Percentiles rank a stretch among this genome's conserved stretches.
Evolutionary conservation across 2,888 invertebrate genomes (phyloP).

Genomic region (Chrysina gloriosa): DNA sequence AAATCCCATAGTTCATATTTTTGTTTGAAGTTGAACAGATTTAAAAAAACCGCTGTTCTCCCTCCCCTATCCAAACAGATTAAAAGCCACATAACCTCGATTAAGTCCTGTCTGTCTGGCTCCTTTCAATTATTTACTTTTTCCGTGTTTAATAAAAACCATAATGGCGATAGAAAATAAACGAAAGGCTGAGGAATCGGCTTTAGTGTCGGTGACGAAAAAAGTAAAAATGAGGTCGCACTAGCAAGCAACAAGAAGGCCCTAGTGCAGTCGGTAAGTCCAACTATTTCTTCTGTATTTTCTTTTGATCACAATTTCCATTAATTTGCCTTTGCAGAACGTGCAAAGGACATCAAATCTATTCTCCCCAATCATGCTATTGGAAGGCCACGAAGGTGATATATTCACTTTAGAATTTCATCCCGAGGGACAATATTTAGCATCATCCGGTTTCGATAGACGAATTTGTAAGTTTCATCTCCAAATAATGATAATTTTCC

Average conservation of each 20-base stretch:
- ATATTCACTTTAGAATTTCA: conserved; percentile 94
- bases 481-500: neutral
- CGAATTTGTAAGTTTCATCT: conserved; percentile 83
- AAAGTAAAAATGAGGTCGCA: conserved; percentile 78
- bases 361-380: conserved; percentile 92
- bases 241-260: conserved; percentile 78
- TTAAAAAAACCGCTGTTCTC: no score
- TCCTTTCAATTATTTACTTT: neutral
- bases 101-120: neutral
- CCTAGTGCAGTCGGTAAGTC: conserved; percentile 78
- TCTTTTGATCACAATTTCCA: neutral
- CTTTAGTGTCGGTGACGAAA: conserved; percentile 73
- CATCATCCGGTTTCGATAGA: conserved; percentile 94
- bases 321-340: conserved; percentile 66
- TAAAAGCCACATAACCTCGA: conserved; percentile 11
- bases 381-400: conserved; percentile 98
- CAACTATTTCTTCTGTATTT: neutral
- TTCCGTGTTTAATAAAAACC: neutral
- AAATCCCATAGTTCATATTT: no score
- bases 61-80: no score
- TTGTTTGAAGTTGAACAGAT: no score
- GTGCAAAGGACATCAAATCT: conserved; percentile 88
- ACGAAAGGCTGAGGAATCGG: conserved; percentile 73
- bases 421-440: conserved; percentile 94
- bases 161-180: conserved; percentile 68